These are phyloP conservation scores for Ursus arctos DNA, from an alignment of 2,113 vertebrate genomes.

Conservation along the genomic window DNA sequence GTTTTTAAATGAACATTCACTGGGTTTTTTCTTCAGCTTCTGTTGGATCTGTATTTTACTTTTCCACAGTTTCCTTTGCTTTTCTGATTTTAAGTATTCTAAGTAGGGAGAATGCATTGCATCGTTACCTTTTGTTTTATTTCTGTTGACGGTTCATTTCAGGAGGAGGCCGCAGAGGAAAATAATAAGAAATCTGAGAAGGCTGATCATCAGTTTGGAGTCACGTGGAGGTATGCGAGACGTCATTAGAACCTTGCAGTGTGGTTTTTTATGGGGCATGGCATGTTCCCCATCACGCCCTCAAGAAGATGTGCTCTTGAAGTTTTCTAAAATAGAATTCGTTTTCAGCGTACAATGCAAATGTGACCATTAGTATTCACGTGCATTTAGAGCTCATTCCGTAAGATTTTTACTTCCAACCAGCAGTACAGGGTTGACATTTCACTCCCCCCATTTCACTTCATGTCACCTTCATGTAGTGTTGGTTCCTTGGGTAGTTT, in stretches of 20 bases:
- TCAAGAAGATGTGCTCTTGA: neutral
- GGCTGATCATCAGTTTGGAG: neutral
- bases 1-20: neutral
- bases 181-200: constrained; percentile 43
- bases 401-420: neutral
- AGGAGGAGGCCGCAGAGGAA: constrained; percentile 85
- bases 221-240: constrained; percentile 89
- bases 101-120: neutral
- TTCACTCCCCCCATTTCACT: neutral
- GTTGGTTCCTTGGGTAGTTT: neutral
- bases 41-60: neutral
- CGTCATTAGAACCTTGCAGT: neutral
- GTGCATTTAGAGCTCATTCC: neutral
- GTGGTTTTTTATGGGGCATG: accelerated
- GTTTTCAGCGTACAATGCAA: neutral
- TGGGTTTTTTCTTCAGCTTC: neutral
- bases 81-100: constrained; percentile 9
- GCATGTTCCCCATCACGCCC: neutral
- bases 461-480: neutral
- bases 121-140: constrained; percentile 7
- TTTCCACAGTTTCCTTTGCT: neutral
- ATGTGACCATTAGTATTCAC: neutral
- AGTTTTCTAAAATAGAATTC: neutral
- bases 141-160: constrained; percentile 3
- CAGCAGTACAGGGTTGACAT: neutral